Percentiles rank a stretch among this genome's conserved stretches.
Evolutionary conservation across 2,113 vertebrate species (phyloP).

Genomic region (Perca flavescens): DNA sequence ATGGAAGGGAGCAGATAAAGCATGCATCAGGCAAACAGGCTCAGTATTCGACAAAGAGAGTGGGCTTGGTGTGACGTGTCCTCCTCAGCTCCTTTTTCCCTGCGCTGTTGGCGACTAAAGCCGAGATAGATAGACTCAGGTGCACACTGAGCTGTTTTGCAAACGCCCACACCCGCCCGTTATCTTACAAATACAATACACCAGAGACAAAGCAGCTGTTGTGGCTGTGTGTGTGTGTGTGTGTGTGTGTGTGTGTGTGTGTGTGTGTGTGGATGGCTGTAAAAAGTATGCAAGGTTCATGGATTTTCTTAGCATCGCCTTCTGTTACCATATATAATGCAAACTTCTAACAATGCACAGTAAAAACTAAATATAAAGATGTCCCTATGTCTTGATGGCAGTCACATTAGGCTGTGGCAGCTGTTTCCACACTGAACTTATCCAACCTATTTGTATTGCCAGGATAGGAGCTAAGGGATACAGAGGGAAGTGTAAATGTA

Average conservation of each 20-base stretch:
- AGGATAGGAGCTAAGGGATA: conserved; percentile 66
- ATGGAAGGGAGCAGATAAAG: conserved; percentile 61
- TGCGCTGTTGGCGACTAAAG: conserved; percentile 64
- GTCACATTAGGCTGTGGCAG: conserved; percentile 44
- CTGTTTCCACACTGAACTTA: conserved; percentile 69
- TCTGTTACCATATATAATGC: conserved; percentile 22
- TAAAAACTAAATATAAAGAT: not conserved
- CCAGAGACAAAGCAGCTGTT: conserved; percentile 81
- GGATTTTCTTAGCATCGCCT: conserved; percentile 26
- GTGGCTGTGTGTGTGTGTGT: conserved; percentile 33
- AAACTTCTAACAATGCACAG: conserved; percentile 18
- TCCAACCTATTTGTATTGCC: conserved; percentile 66
- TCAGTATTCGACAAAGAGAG: conserved; percentile 57
- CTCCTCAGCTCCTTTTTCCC: conserved; percentile 66
- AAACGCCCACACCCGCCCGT: conserved; percentile 74
- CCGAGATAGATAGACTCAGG: conserved; percentile 78
- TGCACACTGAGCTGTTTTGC: conserved; percentile 80
- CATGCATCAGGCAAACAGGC: conserved; percentile 58
- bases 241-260: conserved; percentile 6
- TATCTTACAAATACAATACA: conserved; percentile 79
- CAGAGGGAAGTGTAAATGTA: conserved; percentile 78
- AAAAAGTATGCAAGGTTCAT: conserved; percentile 15
- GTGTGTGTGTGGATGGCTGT: not conserved
- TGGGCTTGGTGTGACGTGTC: conserved; percentile 65
- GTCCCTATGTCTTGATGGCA: conserved; percentile 23